Base-by-base conservation (phyloP, 35 echinoderm and acorn worm genomes). In the Acanthaster planci region DNA sequence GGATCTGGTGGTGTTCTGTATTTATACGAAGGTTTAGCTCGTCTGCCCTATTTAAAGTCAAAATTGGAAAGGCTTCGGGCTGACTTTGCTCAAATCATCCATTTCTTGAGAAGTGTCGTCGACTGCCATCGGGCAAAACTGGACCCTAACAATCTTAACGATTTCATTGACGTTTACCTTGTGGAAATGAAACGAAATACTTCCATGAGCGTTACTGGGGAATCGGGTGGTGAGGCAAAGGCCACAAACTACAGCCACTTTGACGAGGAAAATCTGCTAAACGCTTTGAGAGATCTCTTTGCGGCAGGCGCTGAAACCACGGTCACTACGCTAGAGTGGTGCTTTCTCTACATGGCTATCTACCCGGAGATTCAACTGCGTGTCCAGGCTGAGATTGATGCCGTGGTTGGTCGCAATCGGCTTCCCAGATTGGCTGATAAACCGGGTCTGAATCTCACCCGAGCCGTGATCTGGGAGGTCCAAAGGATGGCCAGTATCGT, bases 271-370 rank as follows among this genome's bases (percentile, higher is more conserved):
- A 39, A 75, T 19, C 23, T 76, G 0, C 21, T 77, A 8, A 22
- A 12, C 39, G 19, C 58, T 5, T 39, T 85, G 7, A 54, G 57
- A 7, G 44, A 54, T 18, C 51, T 89, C 2, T 89, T 89, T 51
- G 75, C 83, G 4, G 87, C 87, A 0, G 87, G 87, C 1, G 77
- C 87, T 2, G 87, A 89, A 18, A 89, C 87, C 17, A 89, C 87
- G 34, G 44, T 80, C 1, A 83, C 38, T 6, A 83, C 87, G 3
- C 12, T 89, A 37, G 56, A 36, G 29, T 89, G 87, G 87, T 57
- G 59, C 19, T 22, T 89, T 15, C 27, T 89, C 1, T 76, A 77
- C 50, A 84, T 84, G 79, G 21, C 83, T 8, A 72, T 30, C 35
- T 77, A 83, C 57, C 87, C 87, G 7, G 79, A 83, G 37, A 75